phyloP scores from a whole-genome alignment of 2,797 vertebrate genomes.

The Pogoniulus pusillus region DNA sequence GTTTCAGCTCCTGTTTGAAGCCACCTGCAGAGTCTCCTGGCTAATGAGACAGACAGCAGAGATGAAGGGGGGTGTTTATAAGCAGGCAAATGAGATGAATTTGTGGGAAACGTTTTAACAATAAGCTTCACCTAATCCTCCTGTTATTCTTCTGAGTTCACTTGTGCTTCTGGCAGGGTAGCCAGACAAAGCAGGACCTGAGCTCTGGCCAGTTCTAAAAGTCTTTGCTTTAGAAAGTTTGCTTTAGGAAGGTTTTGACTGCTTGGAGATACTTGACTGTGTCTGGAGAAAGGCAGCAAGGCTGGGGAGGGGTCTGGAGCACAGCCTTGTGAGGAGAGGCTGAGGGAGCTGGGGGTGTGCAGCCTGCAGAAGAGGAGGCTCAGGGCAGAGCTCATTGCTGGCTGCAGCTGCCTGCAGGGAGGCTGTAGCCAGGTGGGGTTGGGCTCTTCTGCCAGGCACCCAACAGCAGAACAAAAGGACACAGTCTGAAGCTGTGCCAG shows the following conservation, averaged over 20 bases:
- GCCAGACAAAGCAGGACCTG: conserved; percentile 40
- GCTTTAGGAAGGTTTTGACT: conserved; percentile 11
- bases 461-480: too few relatives aligned
- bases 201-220: conserved; percentile 8
- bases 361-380: too few relatives aligned
- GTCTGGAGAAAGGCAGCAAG: too few relatives aligned
- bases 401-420: too few relatives aligned
- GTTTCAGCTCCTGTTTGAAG: conserved; percentile 49
- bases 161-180: conserved; percentile 55
- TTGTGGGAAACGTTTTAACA: conserved; percentile 57
- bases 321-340: too few relatives aligned
- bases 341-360: too few relatives aligned
- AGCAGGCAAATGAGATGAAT: conserved; percentile 42
- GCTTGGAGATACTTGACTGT: too few relatives aligned
- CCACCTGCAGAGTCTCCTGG: conserved; percentile 39
- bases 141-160: conserved; percentile 63
- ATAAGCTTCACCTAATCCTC: conserved; percentile 51
- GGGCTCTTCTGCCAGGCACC: too few relatives aligned
- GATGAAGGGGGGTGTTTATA: conserved; percentile 49
- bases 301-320: too few relatives aligned
- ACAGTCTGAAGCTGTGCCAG: too few relatives aligned
- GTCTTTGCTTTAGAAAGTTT: neutral
- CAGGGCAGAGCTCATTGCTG: too few relatives aligned
- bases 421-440: too few relatives aligned
- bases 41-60: conserved; percentile 32